A percentile compares a stretch with the other conserved stretches of the same genome.
These are phyloP conservation scores for Barnardius zonarius DNA, from an alignment of 2,113 vertebrate genomes.

Conservation along the genomic window DNA sequence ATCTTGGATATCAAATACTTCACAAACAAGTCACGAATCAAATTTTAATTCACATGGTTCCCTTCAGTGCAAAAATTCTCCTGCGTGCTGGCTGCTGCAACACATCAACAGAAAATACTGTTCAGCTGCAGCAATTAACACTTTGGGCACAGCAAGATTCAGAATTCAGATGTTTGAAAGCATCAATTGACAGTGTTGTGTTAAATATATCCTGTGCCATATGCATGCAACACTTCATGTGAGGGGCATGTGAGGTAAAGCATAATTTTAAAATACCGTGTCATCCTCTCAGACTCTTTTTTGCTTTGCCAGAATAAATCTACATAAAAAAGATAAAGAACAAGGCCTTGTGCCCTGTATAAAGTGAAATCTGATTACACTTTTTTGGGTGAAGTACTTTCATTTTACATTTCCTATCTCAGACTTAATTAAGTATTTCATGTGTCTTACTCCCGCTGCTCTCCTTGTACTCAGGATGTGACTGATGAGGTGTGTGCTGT, in stretches of 20 bases:
- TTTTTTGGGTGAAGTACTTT: not conserved
- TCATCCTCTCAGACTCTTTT: not conserved
- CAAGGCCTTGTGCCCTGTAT: not conserved
- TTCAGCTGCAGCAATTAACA: not conserved
- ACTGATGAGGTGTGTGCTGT: rapidly evolving
- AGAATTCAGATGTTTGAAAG: not conserved
- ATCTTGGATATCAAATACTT: not conserved
- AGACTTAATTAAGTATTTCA: not conserved
- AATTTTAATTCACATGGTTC: not conserved
- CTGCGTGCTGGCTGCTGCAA: not conserved
- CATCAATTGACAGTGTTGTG: not conserved
- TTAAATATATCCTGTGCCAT: not conserved
- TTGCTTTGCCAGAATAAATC: not conserved
- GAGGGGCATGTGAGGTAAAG: not conserved
- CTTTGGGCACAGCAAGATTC: not conserved
- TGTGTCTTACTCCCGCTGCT: not conserved
- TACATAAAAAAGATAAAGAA: not conserved
- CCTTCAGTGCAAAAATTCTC: not conserved
- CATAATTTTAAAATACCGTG: not conserved
- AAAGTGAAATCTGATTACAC: not conserved
- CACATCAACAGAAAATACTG: not conserved
- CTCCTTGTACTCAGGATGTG: not conserved
- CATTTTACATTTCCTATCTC: not conserved
- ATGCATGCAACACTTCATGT: not conserved
- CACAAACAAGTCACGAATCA: not conserved